Evolutionary conservation across 2,797 vertebrate genomes (phyloP).

Genomic region (Apodemus agrarius): DNA sequence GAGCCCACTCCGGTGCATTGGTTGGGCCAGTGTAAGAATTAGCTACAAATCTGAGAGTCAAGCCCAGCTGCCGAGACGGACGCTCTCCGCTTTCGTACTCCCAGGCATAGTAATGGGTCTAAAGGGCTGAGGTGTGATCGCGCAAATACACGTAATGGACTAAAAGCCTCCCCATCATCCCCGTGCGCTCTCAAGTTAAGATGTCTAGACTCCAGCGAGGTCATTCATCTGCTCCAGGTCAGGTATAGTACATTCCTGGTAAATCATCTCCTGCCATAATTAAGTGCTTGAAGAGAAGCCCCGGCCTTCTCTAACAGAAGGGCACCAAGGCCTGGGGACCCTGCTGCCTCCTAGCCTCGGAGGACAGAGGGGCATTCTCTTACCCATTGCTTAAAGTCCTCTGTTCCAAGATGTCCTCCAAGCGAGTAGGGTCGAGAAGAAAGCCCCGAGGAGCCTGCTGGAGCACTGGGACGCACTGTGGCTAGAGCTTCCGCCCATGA

Average conservation of each 20-base stretch:
- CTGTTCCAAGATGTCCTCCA: neutral
- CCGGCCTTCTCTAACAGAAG: neutral
- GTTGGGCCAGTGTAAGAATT: neutral
- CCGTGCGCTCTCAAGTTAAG: constrained; percentile 31
- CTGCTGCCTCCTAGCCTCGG: neutral
- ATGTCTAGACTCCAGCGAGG: constrained; percentile 44
- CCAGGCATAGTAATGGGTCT: neutral
- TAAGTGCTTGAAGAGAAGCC: neutral
- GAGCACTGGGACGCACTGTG: neutral
- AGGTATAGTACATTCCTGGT: constrained; percentile 6
- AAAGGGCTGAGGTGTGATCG: constrained; percentile 48
- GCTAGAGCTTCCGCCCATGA: neutral
- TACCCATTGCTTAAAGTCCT: neutral
- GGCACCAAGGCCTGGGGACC: neutral
- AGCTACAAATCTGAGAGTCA: neutral
- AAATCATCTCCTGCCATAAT: constrained; percentile 1
- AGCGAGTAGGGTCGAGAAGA: neutral
- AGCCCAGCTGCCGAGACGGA: neutral
- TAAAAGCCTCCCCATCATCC: constrained; percentile 27
- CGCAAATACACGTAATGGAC: constrained; percentile 28
- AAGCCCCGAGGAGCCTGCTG: neutral
- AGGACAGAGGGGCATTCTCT: neutral
- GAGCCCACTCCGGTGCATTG: neutral
- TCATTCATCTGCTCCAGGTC: constrained; percentile 37
- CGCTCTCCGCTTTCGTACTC: neutral